phyloP scores from a whole-genome alignment of 2,113 vertebrate genomes.

The Zosterops hypoxanthus region DNA sequence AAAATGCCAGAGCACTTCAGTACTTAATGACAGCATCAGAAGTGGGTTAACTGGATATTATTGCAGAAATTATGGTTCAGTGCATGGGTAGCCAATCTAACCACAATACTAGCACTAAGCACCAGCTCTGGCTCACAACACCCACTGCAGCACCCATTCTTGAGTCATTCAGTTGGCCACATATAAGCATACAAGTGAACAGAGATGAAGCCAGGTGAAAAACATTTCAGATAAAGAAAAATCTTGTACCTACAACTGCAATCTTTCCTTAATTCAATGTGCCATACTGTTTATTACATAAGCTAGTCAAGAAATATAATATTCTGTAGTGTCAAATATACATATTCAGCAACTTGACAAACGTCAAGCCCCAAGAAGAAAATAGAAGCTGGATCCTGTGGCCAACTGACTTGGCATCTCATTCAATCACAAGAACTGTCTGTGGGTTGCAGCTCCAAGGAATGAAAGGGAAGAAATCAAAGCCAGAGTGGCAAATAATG shows the following conservation, averaged over 20 bases:
- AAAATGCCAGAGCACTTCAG: neutral
- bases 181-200: neutral
- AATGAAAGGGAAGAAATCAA: constrained; percentile 39
- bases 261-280: neutral
- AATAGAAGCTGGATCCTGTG: neutral
- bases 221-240: neutral
- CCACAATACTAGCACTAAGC: neutral
- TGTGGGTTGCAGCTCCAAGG: constrained; percentile 32
- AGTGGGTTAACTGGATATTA: constrained; percentile 14
- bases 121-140: constrained; percentile 28
- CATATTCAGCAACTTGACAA: neutral
- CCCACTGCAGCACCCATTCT: neutral
- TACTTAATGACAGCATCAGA: constrained; percentile 24
- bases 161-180: neutral
- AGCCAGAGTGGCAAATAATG: neutral
- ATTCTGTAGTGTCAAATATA: constrained; percentile 29
- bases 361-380: neutral
- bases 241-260: constrained; percentile 28
- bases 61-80: constrained; percentile 15
- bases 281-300: neutral
- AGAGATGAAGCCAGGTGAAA: neutral
- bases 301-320: neutral
- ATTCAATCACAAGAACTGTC: constrained; percentile 16
- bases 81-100: neutral
- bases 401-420: neutral